These are phyloP conservation scores for Lacanobia wlatinum DNA, from an alignment of 2,888 invertebrate genomes.

Conservation along the genomic window DNA sequence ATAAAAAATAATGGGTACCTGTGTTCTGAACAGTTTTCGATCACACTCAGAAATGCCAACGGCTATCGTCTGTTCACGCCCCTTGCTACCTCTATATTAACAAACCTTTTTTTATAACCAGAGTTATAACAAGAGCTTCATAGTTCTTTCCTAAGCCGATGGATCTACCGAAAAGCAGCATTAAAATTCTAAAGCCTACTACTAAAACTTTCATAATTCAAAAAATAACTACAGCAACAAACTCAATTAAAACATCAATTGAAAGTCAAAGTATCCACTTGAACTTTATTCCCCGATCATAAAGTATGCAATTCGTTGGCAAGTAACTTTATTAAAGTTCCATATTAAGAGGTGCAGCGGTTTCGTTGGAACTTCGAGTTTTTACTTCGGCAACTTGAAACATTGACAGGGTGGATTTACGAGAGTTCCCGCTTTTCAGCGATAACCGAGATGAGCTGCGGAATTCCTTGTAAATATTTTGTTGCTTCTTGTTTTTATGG, in stretches of 20 bases:
- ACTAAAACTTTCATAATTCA: conserved; percentile 27
- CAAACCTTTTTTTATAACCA: conserved; percentile 11
- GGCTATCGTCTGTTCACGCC: conserved; percentile 33
- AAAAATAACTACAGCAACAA: conserved; percentile 45
- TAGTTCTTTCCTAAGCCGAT: conserved; percentile 5
- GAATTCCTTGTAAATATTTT: conserved; percentile 62
- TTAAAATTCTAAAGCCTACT: conserved; percentile 17
- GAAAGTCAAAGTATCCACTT: conserved; percentile 60
- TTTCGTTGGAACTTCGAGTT: conserved; percentile 68
- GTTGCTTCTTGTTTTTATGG: conserved; percentile 57
- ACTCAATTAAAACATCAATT: conserved; percentile 63
- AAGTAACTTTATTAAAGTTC: conserved; percentile 69
- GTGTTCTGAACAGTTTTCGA: conserved; percentile 34
- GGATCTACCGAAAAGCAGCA: background rate
- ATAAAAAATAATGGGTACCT: conserved; percentile 46
- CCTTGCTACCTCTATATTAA: conserved; percentile 12
- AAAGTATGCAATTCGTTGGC: conserved; percentile 61
- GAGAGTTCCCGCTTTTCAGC: conserved; percentile 64
- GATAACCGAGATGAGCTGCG: conserved; percentile 70
- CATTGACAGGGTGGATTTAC: conserved; percentile 82
- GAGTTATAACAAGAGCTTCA: conserved; percentile 13
- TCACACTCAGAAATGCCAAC: conserved; percentile 38
- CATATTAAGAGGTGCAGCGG: conserved; percentile 68
- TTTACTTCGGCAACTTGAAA: conserved; percentile 78
- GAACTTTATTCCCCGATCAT: conserved; percentile 61